phyloP scores from a whole-genome alignment of 2,113 vertebrate genomes.

The Phoenicopterus ruber region DNA sequence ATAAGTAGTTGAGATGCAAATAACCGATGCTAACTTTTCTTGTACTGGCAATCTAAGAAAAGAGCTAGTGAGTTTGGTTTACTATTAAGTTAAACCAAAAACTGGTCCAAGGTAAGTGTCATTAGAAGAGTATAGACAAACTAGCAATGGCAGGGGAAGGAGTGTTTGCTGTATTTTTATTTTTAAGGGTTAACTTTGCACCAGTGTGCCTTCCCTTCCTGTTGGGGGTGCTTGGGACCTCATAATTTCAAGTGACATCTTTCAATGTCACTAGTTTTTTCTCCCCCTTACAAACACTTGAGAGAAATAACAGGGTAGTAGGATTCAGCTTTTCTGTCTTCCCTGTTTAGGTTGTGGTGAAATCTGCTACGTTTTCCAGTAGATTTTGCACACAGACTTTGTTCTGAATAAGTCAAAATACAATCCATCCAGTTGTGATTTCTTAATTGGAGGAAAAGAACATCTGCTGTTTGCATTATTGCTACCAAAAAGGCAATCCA shows the following conservation, averaged over 20 bases:
- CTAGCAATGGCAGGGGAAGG: constrained; percentile 46
- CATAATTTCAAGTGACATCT: constrained; percentile 41
- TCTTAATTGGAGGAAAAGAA: constrained; percentile 38
- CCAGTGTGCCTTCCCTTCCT: constrained; percentile 78
- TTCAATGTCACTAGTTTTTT: constrained; percentile 29
- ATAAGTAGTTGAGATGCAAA: constrained; percentile 55
- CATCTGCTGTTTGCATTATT: constrained; percentile 47
- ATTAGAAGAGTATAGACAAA: constrained; percentile 44
- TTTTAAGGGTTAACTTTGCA: constrained; percentile 64
- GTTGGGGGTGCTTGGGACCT: constrained; percentile 65
- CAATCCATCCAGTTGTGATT: constrained; percentile 41
- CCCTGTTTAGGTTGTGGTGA: constrained; percentile 39
- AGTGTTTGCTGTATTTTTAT: constrained; percentile 50
- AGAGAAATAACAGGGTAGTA: constrained; percentile 36
- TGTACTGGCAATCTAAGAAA: constrained; percentile 25
- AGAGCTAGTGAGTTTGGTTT: constrained; percentile 51
- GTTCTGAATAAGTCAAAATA: constrained; percentile 38
- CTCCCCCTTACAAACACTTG: constrained; percentile 53
- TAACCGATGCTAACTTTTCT: constrained; percentile 53
- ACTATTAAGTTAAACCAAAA: constrained; percentile 29
- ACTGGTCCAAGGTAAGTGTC: constrained; percentile 55
- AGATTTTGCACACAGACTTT: constrained; percentile 23
- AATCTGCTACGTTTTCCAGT: constrained; percentile 26
- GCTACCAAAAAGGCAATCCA: constrained; percentile 64
- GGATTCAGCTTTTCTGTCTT: constrained; percentile 23